Base-by-base conservation (phyloP, 2,113 vertebrate genomes). In the Pangasianodon hypophthalmus region DNA sequence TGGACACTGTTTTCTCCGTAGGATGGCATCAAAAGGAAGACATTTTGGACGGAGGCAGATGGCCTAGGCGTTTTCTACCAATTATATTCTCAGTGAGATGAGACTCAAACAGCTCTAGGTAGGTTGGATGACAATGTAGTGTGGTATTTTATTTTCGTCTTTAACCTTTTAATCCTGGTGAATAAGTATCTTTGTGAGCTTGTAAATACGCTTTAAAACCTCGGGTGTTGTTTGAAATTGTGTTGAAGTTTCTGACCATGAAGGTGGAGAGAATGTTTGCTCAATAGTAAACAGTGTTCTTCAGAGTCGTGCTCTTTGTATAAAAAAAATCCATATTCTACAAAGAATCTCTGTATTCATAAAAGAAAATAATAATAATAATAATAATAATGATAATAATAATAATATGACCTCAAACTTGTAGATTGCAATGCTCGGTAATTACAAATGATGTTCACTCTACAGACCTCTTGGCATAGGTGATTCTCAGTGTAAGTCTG, bases 41-140 rank as follows among this genome's bases (percentile, higher is more conserved):
- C 75, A 69, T 87, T 91, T 91, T 90, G 89, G 93, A 92, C 90
- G 64, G 87, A 90, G 79, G 88, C 75, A 88, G 88, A 90, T 89
- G 89, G 88, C 91, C 91, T 92, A 56, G 54, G 87, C 37, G 16
- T 83, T 87, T 86, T 79, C 32, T 75, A 71, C 83, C 52, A 82
- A 54, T 87, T 90, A 64, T 73, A 80, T 83, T 81, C 32, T 69
- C 44, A 73, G 58, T 85, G 69, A 85, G 82, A 88, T 82, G 77
- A 86, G 52, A 79, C 79, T 84, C 71, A 84, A 58, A 60, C 86
- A 88, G 37, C 89, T 62, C 77, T 87, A 90, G 93, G 93, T 93
- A 93, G 86, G 93, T 92, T 84, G 82, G 29, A 80, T 75, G 37
- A 64, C 41, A 82, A 77, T 85, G 62, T 92, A 73, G 48, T 91